Conservation (phyloP, 1,140 invertebrate species). For the Lutraria rhynchaena region DNA sequence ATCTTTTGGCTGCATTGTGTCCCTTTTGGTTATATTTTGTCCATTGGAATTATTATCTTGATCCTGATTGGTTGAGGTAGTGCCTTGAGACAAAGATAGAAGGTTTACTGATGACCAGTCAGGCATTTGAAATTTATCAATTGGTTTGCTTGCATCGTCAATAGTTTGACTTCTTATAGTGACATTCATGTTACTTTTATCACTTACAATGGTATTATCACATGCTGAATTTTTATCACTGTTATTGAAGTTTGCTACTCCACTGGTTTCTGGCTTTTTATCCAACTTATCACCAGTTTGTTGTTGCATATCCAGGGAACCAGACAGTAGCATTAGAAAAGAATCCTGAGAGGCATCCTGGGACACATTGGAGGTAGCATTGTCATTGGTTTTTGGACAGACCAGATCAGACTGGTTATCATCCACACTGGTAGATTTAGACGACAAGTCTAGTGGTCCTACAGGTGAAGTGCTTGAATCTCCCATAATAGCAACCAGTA, state of each 20-base stretch:
- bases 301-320: background rate
- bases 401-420: background rate
- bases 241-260: too few species aligned
- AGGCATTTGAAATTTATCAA: background rate
- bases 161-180: background rate
- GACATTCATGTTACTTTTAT: background rate
- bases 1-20: too few species aligned
- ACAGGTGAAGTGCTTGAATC: background rate
- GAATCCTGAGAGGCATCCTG: background rate
- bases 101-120: slow-evolving; percentile 22
- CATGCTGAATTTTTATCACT: too few species aligned
- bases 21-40: too few species aligned
- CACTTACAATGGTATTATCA: slow-evolving; percentile 10
- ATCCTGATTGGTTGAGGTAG: slow-evolving; percentile 24
- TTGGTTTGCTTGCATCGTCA: background rate
- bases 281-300: background rate
- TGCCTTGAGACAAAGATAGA: background rate
- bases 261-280: too few species aligned
- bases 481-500: slow-evolving; percentile 13
- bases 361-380: background rate
- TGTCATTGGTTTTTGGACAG: background rate
- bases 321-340: slow-evolving; percentile 20
- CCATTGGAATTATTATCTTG: slow-evolving; percentile 18
- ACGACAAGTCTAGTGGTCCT: slow-evolving; percentile 16
- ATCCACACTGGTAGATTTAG: slow-evolving; percentile 1